Conservation (phyloP, 1,140 invertebrate genomes). For the Nebria ingens region DNA sequence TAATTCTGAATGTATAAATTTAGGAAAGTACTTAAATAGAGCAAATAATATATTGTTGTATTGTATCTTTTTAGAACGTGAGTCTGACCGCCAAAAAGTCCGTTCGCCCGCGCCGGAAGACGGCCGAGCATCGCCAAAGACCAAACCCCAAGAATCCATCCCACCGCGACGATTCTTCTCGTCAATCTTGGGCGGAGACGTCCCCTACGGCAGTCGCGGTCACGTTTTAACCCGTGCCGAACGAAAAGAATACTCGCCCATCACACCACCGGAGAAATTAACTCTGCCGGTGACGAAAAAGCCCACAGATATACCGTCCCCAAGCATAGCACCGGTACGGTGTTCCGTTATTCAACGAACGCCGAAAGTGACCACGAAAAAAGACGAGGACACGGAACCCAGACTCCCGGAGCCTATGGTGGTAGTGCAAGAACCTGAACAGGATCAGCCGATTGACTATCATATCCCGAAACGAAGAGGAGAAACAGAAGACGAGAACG, state of each 20-base stretch:
- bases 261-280: slow-evolving; percentile 37
- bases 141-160: slow-evolving; percentile 22
- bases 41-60: no score
- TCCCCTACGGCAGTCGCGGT: slow-evolving; percentile 60
- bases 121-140: slow-evolving; percentile 5
- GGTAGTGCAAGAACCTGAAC: slow-evolving; percentile 44
- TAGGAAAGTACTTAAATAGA: no score
- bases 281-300: slow-evolving; percentile 42
- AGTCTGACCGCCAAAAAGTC: slow-evolving; percentile 14
- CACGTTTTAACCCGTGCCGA: slow-evolving; percentile 66
- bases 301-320: slow-evolving; percentile 39
- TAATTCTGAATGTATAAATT: no score
- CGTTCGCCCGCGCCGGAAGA: slow-evolving; percentile 15
- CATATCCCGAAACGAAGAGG: slow-evolving; percentile 69
- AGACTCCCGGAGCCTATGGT: slow-evolving; percentile 36
- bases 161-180: slow-evolving; percentile 59
- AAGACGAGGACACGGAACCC: slow-evolving; percentile 36
- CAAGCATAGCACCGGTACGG: slow-evolving; percentile 40
- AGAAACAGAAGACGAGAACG: slow-evolving; percentile 50
- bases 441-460: slow-evolving; percentile 81
- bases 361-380: slow-evolving; percentile 43
- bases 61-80: no score
- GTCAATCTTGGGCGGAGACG: slow-evolving; percentile 62
- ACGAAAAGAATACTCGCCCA: slow-evolving; percentile 63
- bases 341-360: slow-evolving; percentile 75